phyloP scores from a whole-genome alignment of 2,888 invertebrate genomes.

The Cryptosula pallasiana region DNA sequence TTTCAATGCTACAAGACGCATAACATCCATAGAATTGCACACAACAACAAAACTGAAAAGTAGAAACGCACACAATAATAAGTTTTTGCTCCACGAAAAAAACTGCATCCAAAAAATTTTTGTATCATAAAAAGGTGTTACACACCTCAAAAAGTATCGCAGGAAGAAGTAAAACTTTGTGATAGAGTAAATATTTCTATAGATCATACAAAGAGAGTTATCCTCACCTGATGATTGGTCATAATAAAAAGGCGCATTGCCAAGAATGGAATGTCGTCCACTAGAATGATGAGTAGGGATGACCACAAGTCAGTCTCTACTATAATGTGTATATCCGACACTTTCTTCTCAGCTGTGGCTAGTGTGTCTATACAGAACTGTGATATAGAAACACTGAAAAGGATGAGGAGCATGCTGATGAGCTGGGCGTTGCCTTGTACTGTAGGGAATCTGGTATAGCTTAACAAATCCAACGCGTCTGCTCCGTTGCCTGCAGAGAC shows the following conservation, averaged over 20 bases:
- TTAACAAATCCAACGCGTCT: constrained; percentile 20
- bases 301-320: constrained; percentile 23
- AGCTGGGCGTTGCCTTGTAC: neutral
- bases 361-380: constrained; percentile 22
- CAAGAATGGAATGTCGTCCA: neutral
- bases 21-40: too few species aligned
- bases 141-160: too few species aligned
- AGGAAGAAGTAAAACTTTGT: too few species aligned
- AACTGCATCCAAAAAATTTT: too few species aligned
- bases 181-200: too few species aligned
- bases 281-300: neutral
- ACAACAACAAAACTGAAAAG: too few species aligned
- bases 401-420: constrained; percentile 14
- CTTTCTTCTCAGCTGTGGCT: constrained; percentile 8
- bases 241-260: constrained; percentile 25
- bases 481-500: constrained; percentile 19
- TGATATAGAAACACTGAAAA: neutral
- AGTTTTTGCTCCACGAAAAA: too few species aligned
- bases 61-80: too few species aligned
- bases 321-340: neutral
- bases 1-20: too few species aligned
- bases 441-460: neutral
- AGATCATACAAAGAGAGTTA: too few species aligned
- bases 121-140: too few species aligned
- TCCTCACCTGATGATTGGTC: constrained; percentile 16